These are phyloP conservation scores for Anguilla marmorata DNA, from an alignment of 2,797 vertebrate species.

Conservation along the genomic window DNA sequence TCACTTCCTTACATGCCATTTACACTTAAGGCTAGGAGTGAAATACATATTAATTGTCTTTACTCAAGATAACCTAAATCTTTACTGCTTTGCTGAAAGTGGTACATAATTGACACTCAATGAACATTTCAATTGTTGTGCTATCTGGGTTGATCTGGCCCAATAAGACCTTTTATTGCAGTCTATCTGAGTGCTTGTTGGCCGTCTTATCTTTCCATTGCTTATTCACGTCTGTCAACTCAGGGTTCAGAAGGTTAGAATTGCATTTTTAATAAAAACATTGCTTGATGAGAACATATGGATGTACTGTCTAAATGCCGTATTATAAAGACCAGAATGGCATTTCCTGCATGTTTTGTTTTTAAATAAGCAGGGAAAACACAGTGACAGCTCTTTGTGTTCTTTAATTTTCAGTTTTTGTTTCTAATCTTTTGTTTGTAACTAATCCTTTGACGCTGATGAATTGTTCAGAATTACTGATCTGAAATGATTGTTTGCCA, in stretches of 20 bases:
- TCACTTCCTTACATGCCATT: no score
- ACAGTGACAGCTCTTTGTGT: neutral
- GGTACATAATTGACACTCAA: neutral
- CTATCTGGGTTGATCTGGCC: neutral
- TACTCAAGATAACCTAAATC: neutral
- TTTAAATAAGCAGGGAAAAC: neutral
- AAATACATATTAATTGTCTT: neutral
- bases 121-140: neutral
- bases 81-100: neutral
- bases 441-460: neutral
- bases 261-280: neutral
- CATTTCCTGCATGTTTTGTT: neutral
- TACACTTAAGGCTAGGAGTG: neutral
- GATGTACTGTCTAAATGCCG: neutral
- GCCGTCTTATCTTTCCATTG: neutral
- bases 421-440: neutral
- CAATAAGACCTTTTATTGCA: neutral
- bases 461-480: neutral
- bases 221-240: neutral
- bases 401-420: neutral
- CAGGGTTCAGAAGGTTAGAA: neutral
- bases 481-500: conserved; percentile 6
- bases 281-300: neutral
- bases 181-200: neutral
- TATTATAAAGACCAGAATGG: neutral